Evolutionary conservation across 2,797 vertebrate genomes (phyloP), one percentile per base, ranked within the genome.

Genomic region (Antrozous pallidus): DNA sequence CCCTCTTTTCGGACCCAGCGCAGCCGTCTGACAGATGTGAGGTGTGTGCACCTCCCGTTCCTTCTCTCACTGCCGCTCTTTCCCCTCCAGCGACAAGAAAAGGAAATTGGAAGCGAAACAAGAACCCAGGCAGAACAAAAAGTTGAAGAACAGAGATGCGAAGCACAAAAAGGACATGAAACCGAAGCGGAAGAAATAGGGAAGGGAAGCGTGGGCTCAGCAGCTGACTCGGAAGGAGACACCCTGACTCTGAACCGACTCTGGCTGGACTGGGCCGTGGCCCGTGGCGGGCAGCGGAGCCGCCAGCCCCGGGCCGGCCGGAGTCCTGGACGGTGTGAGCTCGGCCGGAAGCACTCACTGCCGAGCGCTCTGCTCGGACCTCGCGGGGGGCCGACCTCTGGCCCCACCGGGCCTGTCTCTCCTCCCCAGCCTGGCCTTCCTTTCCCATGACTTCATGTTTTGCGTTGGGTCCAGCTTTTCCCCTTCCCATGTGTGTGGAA

Each of bases 51-150:
- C 33, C 9, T 10, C 11, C 56, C 54, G 58, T 63, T 90, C 31
- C 45, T 51, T 47, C 17, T 75, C 22, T 31, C 8, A 20, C 40
- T 79, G 28, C 12, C 63, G 38, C 16, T 70, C 61, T 22, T 31
- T 93, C 94, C 83, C n/a, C 85, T 97, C 47, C 96, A 99, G 99
- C 97, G 99, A 99, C 96, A 99, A 99, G 98, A 99, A 99, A 97
- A 99, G 99, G 97, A 99, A 99, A 96, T 63, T 98, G 98, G 71
- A 98, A 96, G 80, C 78, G 18, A 95, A 93, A 40, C 91, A 98
- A 97, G 98, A 98, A 93, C 97, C 97, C 69, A 98, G 97, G 80
- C 98, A 98, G 0, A 98, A 97, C 94, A 99, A 99, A 97, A 99
- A 98, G 96, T 91, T 98, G 71, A 98, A 98, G 97, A 98, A 95